Conservation (phyloP, 1,140 invertebrate genomes). For the Chironomus tepperi region DNA sequence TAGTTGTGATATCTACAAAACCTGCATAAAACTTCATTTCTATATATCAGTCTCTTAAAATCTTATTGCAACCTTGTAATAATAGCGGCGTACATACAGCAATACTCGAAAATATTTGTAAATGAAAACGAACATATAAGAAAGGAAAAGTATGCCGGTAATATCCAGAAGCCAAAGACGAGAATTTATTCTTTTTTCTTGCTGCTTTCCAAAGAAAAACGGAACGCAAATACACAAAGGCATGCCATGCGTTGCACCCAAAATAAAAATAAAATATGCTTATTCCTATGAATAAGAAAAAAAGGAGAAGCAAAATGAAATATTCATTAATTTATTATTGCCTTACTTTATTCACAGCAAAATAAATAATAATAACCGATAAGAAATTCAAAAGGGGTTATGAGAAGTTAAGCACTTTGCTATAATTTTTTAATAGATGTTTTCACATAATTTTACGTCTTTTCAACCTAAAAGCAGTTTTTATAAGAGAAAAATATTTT, state of each 20-base stretch:
- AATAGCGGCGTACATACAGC: neutral
- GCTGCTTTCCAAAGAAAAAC: neutral
- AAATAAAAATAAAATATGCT: constrained; percentile 9
- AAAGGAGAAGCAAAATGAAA: neutral
- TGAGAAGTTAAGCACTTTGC: too few relatives aligned
- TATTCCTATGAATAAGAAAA: neutral
- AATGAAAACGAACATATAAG: neutral
- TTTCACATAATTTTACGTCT: too few relatives aligned
- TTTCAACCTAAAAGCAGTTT: too few relatives aligned
- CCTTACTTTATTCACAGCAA: neutral
- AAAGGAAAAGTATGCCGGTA: constrained; percentile 10
- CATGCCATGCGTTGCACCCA: constrained; percentile 17
- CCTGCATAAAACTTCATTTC: neutral
- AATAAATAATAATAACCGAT: neutral
- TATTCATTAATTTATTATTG: constrained; percentile 11
- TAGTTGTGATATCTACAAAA: neutral
- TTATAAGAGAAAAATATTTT: too few relatives aligned
- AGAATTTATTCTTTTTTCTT: constrained; percentile 5
- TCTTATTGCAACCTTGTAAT: neutral
- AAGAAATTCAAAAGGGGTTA: too few relatives aligned
- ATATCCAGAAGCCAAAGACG: constrained; percentile 21
- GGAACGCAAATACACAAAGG: constrained; percentile 6
- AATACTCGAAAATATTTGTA: constrained; percentile 1
- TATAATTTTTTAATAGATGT: too few relatives aligned
- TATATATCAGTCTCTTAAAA: neutral